A percentile compares a stretch with the other conserved stretches of the same genome.
These are phyloP conservation scores for Ceratoteleas bidentatus DNA, from an alignment of 1,140 invertebrate genomes.

Conservation along the genomic window DNA sequence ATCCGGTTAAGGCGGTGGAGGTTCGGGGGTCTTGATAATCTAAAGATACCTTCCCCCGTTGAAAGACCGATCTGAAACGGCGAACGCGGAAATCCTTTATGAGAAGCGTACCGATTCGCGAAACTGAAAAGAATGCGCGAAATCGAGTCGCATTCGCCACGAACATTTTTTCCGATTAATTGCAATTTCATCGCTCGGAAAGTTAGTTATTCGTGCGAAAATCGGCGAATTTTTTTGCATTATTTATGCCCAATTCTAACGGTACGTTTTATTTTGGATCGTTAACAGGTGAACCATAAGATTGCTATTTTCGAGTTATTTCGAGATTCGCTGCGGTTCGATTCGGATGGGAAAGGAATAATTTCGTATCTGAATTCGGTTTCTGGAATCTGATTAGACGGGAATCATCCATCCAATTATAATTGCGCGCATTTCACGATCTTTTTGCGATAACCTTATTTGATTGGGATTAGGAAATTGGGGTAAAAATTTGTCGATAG, in stretches of 20 bases:
- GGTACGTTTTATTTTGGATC: no score
- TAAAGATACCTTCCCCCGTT: slow-evolving; percentile 75
- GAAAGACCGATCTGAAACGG: slow-evolving; percentile 55
- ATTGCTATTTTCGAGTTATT: neutral
- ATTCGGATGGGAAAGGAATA: slow-evolving; percentile 21
- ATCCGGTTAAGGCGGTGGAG: slow-evolving; percentile 69
- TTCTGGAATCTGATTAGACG: slow-evolving; percentile 31
- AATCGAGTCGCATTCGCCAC: slow-evolving; percentile 21
- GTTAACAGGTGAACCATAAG: neutral
- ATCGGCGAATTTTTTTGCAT: neutral
- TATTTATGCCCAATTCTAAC: no score
- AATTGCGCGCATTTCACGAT: slow-evolving; percentile 30
- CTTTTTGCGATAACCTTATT: slow-evolving; percentile 37
- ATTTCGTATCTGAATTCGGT: slow-evolving; percentile 28
- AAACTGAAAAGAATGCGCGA: slow-evolving; percentile 30
- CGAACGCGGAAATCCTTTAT: slow-evolving; percentile 51
- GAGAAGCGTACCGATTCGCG: slow-evolving; percentile 46
- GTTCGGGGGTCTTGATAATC: slow-evolving; percentile 78
- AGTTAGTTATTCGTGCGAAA: neutral
- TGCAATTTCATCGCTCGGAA: slow-evolving; percentile 12
- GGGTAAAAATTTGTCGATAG: slow-evolving; percentile 38
- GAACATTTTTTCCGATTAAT: neutral
- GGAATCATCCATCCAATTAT: slow-evolving; percentile 41
- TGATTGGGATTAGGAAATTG: slow-evolving; percentile 41
- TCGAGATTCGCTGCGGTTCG: neutral